Base-by-base conservation (phyloP, 2,113 vertebrate genomes). In the Carassius gibelio region DNA sequence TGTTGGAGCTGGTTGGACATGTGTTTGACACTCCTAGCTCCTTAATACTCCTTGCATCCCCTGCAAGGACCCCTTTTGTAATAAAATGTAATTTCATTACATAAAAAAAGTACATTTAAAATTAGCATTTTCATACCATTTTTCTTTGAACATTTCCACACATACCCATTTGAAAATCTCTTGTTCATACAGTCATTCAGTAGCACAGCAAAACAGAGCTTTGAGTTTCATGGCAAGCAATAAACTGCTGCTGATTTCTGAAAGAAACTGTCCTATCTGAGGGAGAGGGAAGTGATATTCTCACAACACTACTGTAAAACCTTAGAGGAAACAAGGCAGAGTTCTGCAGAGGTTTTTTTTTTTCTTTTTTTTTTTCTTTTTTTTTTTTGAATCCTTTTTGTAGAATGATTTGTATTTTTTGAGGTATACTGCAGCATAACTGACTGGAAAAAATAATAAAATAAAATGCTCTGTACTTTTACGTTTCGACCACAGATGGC, bases 181-280 rank as follows among this genome's bases (percentile, higher is more conserved):
- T 38, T 0, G 45, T 17, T 48, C 8, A 75, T 36, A 36, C 6
- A 69, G 30, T 52, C 50, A 26, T 52, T 72, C 19, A 45, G 69
- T 42, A 45, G 36, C 8, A 23, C 23, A 26, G 5, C 45, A 52
- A 52, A 75, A 50, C 23, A 68, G 79, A 81, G 62, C 59, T 50
- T 81, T 45, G n/a, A 61, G 14, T 8, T 68, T 68, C 50, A 81
- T 81, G 79, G 59, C 26, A 30, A 45, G 61, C 1, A 10, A 81
- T 81, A 81, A 59, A 19, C 62, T 81, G n/a, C 62, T 68, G 23
- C 38, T 68, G 42, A 42, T 68, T 81, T 68, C 2, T 68, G 23
- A 4, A 19, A 8, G 5, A 50, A 30, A 38, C 36, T 80, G 42
- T 68, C 42, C 38, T 50, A 3, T 17, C 14, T 68, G 21, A n/a